Evolutionary conservation across 1,140 invertebrate species (phyloP).

Genomic region (Ditylenchus dipsaci): DNA sequence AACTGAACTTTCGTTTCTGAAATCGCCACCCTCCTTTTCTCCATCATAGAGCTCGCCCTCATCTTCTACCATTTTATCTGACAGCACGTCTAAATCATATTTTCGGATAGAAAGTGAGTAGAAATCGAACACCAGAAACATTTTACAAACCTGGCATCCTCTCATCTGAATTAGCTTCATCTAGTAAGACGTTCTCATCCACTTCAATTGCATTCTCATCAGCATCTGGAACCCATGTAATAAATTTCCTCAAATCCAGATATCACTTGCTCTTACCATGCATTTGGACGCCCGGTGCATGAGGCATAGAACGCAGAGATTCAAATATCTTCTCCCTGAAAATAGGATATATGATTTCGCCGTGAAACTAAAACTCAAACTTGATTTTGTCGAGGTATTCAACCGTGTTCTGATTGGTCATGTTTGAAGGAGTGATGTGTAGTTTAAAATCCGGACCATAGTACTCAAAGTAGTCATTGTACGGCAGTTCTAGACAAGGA

Average conservation of each 20-base stretch:
- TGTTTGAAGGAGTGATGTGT: slow-evolving; percentile 98
- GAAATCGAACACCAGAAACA: no score
- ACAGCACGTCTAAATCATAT: slow-evolving; percentile 44
- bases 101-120: no score
- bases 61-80: slow-evolving; percentile 85
- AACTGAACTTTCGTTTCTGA: slow-evolving; percentile 67
- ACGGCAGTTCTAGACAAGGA: slow-evolving; percentile 82
- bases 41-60: slow-evolving; percentile 95
- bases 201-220: slow-evolving; percentile 77
- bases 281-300: slow-evolving; percentile 95
- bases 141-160: slow-evolving; percentile 34
- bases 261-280: slow-evolving; percentile 67
- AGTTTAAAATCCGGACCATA: slow-evolving; percentile 98
- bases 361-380: slow-evolving; percentile 32
- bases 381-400: slow-evolving; percentile 80
- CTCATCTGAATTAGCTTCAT: slow-evolving; percentile 47
- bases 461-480: slow-evolving; percentile 99
- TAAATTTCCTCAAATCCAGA: background rate
- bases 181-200: slow-evolving; percentile 60
- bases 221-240: slow-evolving; percentile 58
- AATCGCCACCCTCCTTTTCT: slow-evolving; percentile 84
- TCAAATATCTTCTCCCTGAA: slow-evolving; percentile 69
- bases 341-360: no score
- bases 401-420: slow-evolving; percentile 97
- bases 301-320: slow-evolving; percentile 91